Base-by-base conservation (phyloP, 2,113 vertebrate species). In the Ageneiosus marmoratus region DNA sequence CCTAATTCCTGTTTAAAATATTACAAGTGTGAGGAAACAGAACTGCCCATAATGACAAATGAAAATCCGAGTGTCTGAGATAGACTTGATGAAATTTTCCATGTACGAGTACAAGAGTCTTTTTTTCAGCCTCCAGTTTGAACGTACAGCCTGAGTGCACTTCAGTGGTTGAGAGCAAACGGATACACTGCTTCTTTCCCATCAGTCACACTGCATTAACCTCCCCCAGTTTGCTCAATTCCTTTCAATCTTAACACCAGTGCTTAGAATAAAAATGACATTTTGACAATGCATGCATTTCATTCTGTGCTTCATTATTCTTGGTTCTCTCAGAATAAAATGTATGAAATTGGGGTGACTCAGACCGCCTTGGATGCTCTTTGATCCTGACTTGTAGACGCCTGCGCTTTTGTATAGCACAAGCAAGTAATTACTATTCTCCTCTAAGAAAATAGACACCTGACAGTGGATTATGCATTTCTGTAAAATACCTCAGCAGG, bases 241-340 rank as follows among this genome's bases (percentile, higher is more conserved):
- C n/a, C 51, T 56, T 56, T 81, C 65, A 32, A 41, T 67, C 37
- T 73, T 48, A 76, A 76, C 73, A 76, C 50, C 51, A 48, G 55
- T 62, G 70, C 44, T 74, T 60, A 48, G 44, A 46, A 82, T 60
- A 48, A 55, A 41, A 65, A 69, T 32, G 46, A 53, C 46, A 32
- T 55, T 69, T 55, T 50, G 48, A 80, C 24, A 27, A 16, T 80
- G 65, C 63, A 53, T 80, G 63, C 32, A 53, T 7, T 16, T 27
- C 12, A 22, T 55, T 51, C 46, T 34, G 29, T 13, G 44, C 11
- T 53, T 65, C 44, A 55, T 24, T 69, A 53, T 55, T 69, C 32
- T 16, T 55, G 32, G 20, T 41, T 37, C 29, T 53, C 46, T 18
- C 22, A 80, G 65, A 27, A 24, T 11, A 11, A 41, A 55, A 67